Base-by-base conservation (phyloP, 35 echinoderm and acorn worm genomes). In the Ophiothrix spiculata region DNA sequence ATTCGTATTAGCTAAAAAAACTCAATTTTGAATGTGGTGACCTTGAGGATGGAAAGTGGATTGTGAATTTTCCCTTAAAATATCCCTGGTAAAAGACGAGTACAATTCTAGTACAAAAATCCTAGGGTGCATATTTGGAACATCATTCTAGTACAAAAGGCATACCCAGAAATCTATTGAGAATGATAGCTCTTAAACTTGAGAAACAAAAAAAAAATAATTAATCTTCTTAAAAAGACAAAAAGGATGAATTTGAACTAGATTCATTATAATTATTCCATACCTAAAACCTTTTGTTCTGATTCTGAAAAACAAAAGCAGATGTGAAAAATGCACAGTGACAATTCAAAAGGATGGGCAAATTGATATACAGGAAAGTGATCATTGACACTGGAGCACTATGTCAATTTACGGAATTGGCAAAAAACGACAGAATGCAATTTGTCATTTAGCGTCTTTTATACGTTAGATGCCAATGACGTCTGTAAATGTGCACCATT, bases 391-490 rank as follows among this genome's bases (percentile, higher is more conserved):
- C 60, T 25, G 25, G 60, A 28, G 60, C 60, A 69, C 16, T 25
- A 69, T 69, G 60, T 69, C 60, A 69, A 69, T 69, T 69, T 69
- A 25, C 6, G 23, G 60, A 69, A 69, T 69, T 10, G 60, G 60
- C 25, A 69, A 69, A n/a, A 69, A 69, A n/a, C 25, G 60, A 69
- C 42, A 69, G 60, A 69, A 69, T 69, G 60, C 60, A 69, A 69
- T 69, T 69, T 69, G 60, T 69, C 60, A 69, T 15, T 69, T 69
- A 69, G 60, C 25, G 60, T 54, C 8, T 54, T 54, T 21, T 54
- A n/a, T 54, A 54, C 21, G 21, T 54, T 21, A 54, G 45, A 54
- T 54, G 21, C 45, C 45, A 11, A 21, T 8, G 45, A 54, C 8
- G 45, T 54, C 21, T 54, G n/a, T n/a, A n/a, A n/a, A n/a, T n/a